Base-by-base conservation (phyloP, 2,888 invertebrate genomes). In the Hemicrepidius hirtus region DNA sequence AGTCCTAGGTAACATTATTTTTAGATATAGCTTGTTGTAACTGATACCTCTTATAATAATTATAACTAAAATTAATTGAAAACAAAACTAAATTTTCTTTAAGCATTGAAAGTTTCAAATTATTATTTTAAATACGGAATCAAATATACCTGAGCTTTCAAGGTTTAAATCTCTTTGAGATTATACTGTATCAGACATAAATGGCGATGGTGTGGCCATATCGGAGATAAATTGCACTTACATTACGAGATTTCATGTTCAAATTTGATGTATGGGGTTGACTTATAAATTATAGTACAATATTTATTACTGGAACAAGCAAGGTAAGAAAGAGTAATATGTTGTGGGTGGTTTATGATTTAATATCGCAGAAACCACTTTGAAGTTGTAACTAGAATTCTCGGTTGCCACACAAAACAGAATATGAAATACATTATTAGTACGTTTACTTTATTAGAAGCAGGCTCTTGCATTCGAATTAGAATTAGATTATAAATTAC, bases 221-320 rank as follows among this genome's bases (percentile, higher is more conserved):
- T 63, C 40, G 44, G 41, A 63, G 70, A 70, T 70, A 70, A 63
- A 70, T 70, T 70, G 70, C 70, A 64, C 70, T 70, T 70, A 64
- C 32, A 49, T 70, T 70, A 64, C 49, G 55, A 63, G 64, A 64
- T 37, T 70, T 64, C 18, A 28, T 35, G 53, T 55, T 63, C 35
- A 46, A 70, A 64, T 28, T 62, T 66, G 68, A 68, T 68, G 49
- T 68, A 68, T 21, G 49, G 46, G 37, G 49, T 46, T 68, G 12
- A 44, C 59, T 68, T 68, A 68, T 68, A 68, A 59, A 68, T 68
- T 64, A 24, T 64, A 41, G 44, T 57, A 40, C 20, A 60, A 62
- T 49, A 68, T 60, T 68, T 62, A 50, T 50, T 13, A 53, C 57
- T 16, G n/a, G 37, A 57, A 37, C 57, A 18, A 37, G 18, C 57